Base-by-base conservation (phyloP, 2,797 vertebrate species). In the Hypotaenidia okinawae region DNA sequence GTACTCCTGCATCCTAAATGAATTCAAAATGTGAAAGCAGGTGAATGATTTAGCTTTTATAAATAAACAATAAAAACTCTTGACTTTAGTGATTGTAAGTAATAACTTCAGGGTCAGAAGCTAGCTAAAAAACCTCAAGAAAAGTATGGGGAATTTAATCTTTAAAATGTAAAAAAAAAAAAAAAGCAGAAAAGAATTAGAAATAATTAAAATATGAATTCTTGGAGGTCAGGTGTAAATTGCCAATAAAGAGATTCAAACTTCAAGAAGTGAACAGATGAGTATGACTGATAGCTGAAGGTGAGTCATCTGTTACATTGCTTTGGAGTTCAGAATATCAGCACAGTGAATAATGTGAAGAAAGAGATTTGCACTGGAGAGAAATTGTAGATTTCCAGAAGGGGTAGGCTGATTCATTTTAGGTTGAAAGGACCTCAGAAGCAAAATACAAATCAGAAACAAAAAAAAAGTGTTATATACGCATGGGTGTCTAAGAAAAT, bases 201-300 rank as follows among this genome's bases (percentile, higher is more conserved):
- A 86, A 89, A 67, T 66, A 33, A 22, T 57, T 9, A 75, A 86
- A 84, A 73, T 41, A 74, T 41, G 4, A 82, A 92, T 89, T 80
- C 90, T 30, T 11, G 24, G 11, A 87, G 16, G 28, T 35, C 32
- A 91, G 74, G 10, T 54, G 13, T 74, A 76, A 57, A 92, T 67
- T 87, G 82, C 39, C 82, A 83, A 73, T 55, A 41, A 89, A 45
- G 16, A 78, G 55, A 6, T 12, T 78, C 32, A 70, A 43, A 70
- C 91, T 72, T 87, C 33, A 91, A 15, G 47, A 78, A 35, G 8
- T 51, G 33, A 77, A 35, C 72, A 74, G 30, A 64, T 67, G 75
- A 67, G 62, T 85, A 73, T 84, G 84, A 73, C 41, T 61, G 25
- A 84, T 84, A 92, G 41, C 28, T 93, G 73, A 79, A 92, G n/a